phyloP scores from a whole-genome alignment of 2,113 vertebrate species.

The Boulengeromyrus knoepffleri region DNA sequence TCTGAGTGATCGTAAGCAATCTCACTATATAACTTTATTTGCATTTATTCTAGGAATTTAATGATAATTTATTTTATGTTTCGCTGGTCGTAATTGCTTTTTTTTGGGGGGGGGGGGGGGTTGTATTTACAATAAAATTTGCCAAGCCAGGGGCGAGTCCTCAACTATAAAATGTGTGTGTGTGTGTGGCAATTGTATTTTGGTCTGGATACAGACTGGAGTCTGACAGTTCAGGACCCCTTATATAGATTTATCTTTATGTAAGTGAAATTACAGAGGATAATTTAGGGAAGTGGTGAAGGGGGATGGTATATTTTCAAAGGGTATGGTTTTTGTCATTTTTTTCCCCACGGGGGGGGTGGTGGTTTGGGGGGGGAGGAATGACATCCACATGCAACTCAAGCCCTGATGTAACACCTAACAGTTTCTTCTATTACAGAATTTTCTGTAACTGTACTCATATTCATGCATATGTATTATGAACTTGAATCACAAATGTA shows the following conservation, averaged over 20 bases:
- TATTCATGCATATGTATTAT: not conserved
- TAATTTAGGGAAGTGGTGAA: not conserved
- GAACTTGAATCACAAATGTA: not conserved
- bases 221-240: not conserved
- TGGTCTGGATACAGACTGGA: not conserved
- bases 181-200: not conserved
- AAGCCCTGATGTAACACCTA: not conserved
- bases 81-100: not conserved
- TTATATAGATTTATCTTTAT: not conserved
- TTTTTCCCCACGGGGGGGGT: not conserved
- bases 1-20: not conserved
- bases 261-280: not conserved
- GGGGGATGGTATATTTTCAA: not conserved
- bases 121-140: not conserved
- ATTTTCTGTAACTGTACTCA: not conserved
- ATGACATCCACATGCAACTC: not conserved
- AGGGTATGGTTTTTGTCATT: not conserved
- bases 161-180: too few relatives aligned
- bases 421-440: not conserved
- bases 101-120: not conserved
- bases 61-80: not conserved
- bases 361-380: too few relatives aligned
- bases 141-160: not conserved
- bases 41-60: not conserved
- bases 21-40: not conserved